Evolutionary conservation across 64 coral and sea anemone species (phyloP), one percentile per base, ranked within the genome.

Genomic region (Actinia equina): DNA sequence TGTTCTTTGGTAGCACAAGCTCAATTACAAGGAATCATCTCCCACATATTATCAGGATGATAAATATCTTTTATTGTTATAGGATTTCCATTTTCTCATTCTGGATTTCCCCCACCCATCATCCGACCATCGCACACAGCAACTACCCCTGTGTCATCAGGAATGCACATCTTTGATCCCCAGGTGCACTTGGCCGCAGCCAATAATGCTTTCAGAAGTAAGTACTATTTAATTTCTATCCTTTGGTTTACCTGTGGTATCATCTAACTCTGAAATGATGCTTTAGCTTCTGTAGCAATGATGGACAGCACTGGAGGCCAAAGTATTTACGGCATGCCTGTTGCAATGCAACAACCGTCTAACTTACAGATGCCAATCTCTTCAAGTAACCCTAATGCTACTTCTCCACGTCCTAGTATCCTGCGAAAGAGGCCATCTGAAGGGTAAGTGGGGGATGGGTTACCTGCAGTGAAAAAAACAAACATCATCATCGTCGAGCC

Each of bases 361-460:
- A 87, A 80, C 58, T 87, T 96, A 2, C 94, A 92, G 56, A 83
- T 86, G 8, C 82, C 94, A 8, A 87, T 96, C 17, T 88, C 94
- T 18, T 85, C 91, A 59, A 86, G 84, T 7, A 96, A 96, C 70
- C 94, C 94, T 30, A 96, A 93, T 93, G 91, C 94, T 2, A 96
- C 94, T 5, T 96, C 94, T 42, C 94, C 94, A 0, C 85, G 94
- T 22, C 94, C 94, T 18, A 96, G 94, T 49, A 96, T 96, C 71
- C 88, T 96, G 17, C 94, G 94, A 10, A 96, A 96, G 41, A 65
- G 94, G 74, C 90, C 94, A 67, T 96, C 94, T 44, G 94, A 96
- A 86, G 94, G 94, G 94, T 96, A 70, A 88, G 91, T 81, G 49
- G 25, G 46, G 46, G 55, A 7, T 6, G 55, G 6, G 55, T 12